Conservation (phyloP, 1,140 invertebrate species). For the Sesamia nonagrioides region DNA sequence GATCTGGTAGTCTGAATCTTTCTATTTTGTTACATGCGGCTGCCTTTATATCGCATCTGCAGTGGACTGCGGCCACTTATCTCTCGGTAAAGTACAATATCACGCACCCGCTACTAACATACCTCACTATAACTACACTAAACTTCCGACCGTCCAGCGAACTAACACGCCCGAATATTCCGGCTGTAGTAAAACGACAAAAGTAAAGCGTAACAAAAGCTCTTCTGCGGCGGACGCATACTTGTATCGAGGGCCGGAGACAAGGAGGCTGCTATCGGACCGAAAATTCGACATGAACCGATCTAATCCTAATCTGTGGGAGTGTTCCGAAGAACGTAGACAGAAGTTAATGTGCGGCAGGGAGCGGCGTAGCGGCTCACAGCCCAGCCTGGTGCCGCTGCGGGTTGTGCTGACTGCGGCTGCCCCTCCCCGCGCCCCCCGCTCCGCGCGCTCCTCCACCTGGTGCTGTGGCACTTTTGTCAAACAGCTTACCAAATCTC, state of each 20-base stretch:
- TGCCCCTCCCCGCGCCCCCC: constrained; percentile 68
- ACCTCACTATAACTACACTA: constrained; percentile 80
- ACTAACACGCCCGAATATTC: constrained; percentile 72
- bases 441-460: constrained; percentile 88
- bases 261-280: constrained; percentile 76
- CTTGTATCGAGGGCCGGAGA: constrained; percentile 75
- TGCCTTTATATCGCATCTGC: constrained; percentile 87
- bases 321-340: constrained; percentile 70
- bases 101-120: constrained; percentile 89
- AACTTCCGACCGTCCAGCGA: constrained; percentile 68
- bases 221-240: constrained; percentile 82
- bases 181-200: constrained; percentile 70
- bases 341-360: constrained; percentile 57
- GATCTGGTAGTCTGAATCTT: constrained; percentile 77
- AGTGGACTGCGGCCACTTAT: constrained; percentile 89
- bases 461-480: constrained; percentile 90
- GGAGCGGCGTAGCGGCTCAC: constrained; percentile 74
- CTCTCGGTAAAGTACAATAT: constrained; percentile 90
- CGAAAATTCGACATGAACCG: constrained; percentile 82
- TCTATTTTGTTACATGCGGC: constrained; percentile 88
- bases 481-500: constrained; percentile 88
- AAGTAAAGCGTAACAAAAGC: constrained; percentile 86
- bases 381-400: constrained; percentile 72
- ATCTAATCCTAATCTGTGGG: constrained; percentile 84
- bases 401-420: constrained; percentile 59